phyloP scores from a whole-genome alignment of 2,888 invertebrate species.

The Salticus scenicus region DNA sequence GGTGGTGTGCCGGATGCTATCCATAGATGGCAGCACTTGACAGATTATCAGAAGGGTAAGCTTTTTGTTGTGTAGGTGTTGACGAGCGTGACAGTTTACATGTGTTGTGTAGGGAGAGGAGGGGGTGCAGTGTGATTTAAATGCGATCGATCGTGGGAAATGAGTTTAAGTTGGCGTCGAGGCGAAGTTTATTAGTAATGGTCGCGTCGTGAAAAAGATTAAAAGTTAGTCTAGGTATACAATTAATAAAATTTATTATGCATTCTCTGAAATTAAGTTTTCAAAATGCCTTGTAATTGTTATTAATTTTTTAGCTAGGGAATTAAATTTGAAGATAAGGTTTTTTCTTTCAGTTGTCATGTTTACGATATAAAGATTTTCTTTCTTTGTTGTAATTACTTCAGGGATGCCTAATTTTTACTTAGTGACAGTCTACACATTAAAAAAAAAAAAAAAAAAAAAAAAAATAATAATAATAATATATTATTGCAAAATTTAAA shows the following conservation, averaged over 20 bases:
- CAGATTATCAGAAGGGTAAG: not conserved
- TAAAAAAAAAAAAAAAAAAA: too few species aligned
- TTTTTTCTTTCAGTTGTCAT: too few species aligned
- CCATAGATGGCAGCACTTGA: slow-evolving; percentile 50
- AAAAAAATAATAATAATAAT: too few species aligned
- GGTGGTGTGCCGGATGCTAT: not conserved
- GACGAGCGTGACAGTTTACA: slow-evolving; percentile 28
- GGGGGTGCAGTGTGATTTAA: slow-evolving; percentile 1
- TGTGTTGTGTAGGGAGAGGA: slow-evolving; percentile 8
- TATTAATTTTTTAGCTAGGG: not conserved
- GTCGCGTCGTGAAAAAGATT: not conserved
- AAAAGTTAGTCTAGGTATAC: not conserved
- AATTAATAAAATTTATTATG: slow-evolving; percentile 20
- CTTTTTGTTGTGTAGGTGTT: slow-evolving; percentile 20
- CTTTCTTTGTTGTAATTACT: too few species aligned
- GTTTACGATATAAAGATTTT: too few species aligned
- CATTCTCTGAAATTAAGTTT: not conserved
- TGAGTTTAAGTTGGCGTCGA: slow-evolving; percentile 14
- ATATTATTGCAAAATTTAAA: too few species aligned
- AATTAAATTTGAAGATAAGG: too few species aligned
- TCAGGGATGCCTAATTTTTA: too few species aligned
- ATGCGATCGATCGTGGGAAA: slow-evolving; percentile 9
- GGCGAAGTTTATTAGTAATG: slow-evolving; percentile 17
- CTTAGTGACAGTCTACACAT: too few species aligned
- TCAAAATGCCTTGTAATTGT: not conserved